Base-by-base conservation (phyloP, 2,113 vertebrate species). In the Hippotragus niger region DNA sequence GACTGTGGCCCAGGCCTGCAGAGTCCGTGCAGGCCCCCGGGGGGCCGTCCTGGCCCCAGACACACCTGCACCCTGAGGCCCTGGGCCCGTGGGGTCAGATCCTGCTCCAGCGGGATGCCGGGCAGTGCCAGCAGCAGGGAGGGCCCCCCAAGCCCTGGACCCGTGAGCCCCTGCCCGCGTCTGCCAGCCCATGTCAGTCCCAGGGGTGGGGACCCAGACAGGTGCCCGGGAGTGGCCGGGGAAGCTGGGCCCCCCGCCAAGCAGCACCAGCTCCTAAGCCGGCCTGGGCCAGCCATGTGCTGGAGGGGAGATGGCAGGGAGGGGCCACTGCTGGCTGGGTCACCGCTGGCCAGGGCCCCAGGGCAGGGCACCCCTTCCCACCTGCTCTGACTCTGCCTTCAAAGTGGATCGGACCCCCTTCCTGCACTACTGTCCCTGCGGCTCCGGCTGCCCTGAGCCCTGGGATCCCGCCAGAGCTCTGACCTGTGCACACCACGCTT, bases 61-160 rank as follows among this genome's bases (percentile, higher is more conserved):
- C 1, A 0, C 8, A 21, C n/a, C 43, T 21, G 19, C 0, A 10
- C 47, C 29, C 3, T 7, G 43, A 31, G 47, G 17, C 7, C n/a
- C 57, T 47, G 6, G 83, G n/a, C 23, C 31, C 31, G 2, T 2
- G 2, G 11, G 1, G 0, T 40, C 43, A 47, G 36, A 25, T 4
- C 21, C 27, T 50, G 12, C 3, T 89, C 76, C 16, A 6, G 67
- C 31, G 4, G 55, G 74, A 89, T n/a, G 57, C 25, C 55, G 36
- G 62, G 31, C 6, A 2, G 55, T 40, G 1, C 33, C 62, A 4
- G 31, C 52, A 17, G 52, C 52, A 15, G 16, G 86, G 60, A 82
- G 90, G 17, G 21, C 80, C 86, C 5, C 15, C 96, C 78, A 29
- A 57, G 71, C 78, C 47, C 40, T 62, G 2, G 29, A 60, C 67